phyloP scores from a whole-genome alignment of 2,888 invertebrate genomes.

The Campoplex nolae region DNA sequence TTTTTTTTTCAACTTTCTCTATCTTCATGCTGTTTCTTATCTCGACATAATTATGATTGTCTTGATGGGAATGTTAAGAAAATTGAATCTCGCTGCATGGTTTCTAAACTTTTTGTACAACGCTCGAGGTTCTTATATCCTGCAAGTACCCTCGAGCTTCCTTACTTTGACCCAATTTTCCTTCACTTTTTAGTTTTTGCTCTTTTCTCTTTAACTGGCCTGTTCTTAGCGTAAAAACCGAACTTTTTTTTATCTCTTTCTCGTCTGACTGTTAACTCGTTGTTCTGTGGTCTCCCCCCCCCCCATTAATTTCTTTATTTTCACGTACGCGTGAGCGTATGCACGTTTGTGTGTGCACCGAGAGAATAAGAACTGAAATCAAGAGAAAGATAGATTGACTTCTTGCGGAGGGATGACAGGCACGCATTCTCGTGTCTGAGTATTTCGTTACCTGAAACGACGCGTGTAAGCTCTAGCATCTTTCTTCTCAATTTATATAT shows the following conservation, averaged over 20 bases:
- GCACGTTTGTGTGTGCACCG: not conserved
- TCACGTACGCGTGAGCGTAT: not conserved
- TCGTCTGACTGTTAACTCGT: not conserved
- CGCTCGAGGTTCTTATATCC: conserved; percentile 12
- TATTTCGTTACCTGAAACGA: conserved; percentile 69
- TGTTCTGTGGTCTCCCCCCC: not conserved
- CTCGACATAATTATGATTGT: conserved; percentile 50
- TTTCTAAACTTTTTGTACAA: conserved; percentile 25
- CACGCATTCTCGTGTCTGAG: conserved; percentile 61
- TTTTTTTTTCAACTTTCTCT: not conserved
- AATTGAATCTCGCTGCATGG: conserved; percentile 55
- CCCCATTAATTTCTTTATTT: not conserved
- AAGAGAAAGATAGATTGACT: conserved; percentile 67
- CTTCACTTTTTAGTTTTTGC: not conserved
- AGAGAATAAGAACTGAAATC: conserved; percentile 46
- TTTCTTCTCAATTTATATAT: conserved; percentile 34
- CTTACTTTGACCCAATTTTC: conserved; percentile 50
- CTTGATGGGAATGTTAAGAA: conserved; percentile 48
- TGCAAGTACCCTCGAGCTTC: not conserved
- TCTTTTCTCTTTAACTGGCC: not conserved
- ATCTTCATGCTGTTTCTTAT: conserved; percentile 24
- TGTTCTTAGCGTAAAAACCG: conserved; percentile 10
- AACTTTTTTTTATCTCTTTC: not conserved
- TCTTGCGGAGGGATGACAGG: conserved; percentile 64
- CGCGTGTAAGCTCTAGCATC: conserved; percentile 45